A percentile compares a stretch with the other conserved stretches of the same genome.
These are phyloP conservation scores for Auanema freiburgensis DNA, from an alignment of 2,888 invertebrate species.

Conservation along the genomic window DNA sequence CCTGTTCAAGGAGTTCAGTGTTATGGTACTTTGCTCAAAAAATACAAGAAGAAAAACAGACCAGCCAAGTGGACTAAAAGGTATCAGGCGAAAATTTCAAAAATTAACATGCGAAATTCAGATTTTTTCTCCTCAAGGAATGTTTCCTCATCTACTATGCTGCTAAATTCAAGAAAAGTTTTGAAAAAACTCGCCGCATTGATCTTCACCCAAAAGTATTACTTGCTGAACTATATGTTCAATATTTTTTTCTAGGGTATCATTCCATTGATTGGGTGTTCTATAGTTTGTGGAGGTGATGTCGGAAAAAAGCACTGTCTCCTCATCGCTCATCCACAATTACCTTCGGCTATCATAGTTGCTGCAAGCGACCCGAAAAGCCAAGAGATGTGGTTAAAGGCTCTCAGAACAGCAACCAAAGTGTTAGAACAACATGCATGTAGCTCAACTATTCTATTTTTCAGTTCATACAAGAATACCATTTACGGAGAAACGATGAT, in stretches of 20 bases:
- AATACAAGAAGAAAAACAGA: conserved; percentile 54
- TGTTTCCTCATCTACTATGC: conserved; percentile 68
- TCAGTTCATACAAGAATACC: conserved; percentile 56
- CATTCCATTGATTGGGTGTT: conserved; percentile 56
- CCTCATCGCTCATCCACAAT: conserved; percentile 55
- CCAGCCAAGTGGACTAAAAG: conserved; percentile 52
- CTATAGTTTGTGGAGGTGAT: conserved; percentile 56
- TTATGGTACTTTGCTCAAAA: conserved; percentile 49
- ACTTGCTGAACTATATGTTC: background rate
- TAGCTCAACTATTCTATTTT: conserved; percentile 8
- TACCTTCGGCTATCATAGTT: conserved; percentile 51
- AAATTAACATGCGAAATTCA: conserved; percentile 37
- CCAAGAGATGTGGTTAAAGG: conserved; percentile 53
- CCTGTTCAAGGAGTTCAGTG: conserved; percentile 51
- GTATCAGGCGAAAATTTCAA: conserved; percentile 11
- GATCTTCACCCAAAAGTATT: conserved; percentile 52
- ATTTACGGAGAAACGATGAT: conserved; percentile 53
- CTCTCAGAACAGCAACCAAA: conserved; percentile 54
- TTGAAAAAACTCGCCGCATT: conserved; percentile 49
- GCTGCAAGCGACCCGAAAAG: conserved; percentile 45
- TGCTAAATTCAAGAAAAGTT: conserved; percentile 39
- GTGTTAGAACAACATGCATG: conserved; percentile 30
- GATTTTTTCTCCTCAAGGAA: conserved; percentile 68
- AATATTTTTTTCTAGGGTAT: conserved; percentile 39
- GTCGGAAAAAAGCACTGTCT: conserved; percentile 53